Evolutionary conservation across 2,113 vertebrate species (phyloP).

Genomic region (Malaclemys terrapin): DNA sequence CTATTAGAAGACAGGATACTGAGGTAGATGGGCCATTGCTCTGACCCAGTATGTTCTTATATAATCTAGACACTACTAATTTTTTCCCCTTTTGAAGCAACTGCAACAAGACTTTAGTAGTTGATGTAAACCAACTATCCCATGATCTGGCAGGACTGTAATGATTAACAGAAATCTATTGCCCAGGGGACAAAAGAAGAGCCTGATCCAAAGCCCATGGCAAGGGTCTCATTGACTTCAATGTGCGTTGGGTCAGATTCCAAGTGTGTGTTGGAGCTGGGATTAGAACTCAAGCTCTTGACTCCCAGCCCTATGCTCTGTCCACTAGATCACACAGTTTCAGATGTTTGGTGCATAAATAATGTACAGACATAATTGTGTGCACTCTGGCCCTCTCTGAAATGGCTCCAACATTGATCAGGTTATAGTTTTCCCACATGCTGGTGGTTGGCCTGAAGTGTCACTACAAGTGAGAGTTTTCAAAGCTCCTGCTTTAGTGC

Average conservation of each 20-base stretch:
- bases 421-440: background rate
- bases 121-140: constrained; percentile 16
- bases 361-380: background rate
- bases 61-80: background rate
- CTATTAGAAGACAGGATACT: background rate
- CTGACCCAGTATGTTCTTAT: background rate
- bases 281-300: background rate
- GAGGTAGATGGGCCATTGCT: background rate
- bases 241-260: background rate
- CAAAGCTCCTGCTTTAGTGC: background rate
- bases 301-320: background rate
- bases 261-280: background rate
- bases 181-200: background rate
- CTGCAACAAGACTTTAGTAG: background rate
- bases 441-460: background rate
- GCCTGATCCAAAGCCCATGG: background rate
- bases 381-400: background rate
- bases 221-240: background rate
- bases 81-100: background rate
- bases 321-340: background rate
- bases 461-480: background rate
- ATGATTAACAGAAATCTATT: background rate
- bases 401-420: background rate
- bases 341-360: background rate
- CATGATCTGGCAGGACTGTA: background rate